These are phyloP conservation scores for Melanchra persicariae DNA, from an alignment of 2,888 invertebrate species.

Conservation along the genomic window DNA sequence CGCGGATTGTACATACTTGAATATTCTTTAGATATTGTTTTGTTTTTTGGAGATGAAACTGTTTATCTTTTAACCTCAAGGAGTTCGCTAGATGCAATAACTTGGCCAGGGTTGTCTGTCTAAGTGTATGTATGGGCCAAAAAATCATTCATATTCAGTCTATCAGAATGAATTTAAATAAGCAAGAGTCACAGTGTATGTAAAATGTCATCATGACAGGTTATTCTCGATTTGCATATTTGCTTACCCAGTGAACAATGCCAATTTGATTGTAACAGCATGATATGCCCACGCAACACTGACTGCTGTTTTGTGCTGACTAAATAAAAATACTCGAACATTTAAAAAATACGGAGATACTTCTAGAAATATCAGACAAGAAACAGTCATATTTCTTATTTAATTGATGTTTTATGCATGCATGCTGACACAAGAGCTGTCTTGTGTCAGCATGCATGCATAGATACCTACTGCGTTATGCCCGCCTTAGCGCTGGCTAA, in stretches of 20 bases:
- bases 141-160: neutral
- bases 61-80: constrained; percentile 46
- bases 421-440: too few species aligned
- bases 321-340: constrained; percentile 38
- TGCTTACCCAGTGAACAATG: constrained; percentile 29
- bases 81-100: constrained; percentile 12
- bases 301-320: constrained; percentile 26
- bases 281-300: constrained; percentile 25
- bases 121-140: neutral
- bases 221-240: constrained; percentile 43
- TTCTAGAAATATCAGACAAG: neutral
- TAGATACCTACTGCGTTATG: too few species aligned
- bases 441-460: too few species aligned
- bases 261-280: constrained; percentile 40
- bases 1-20: constrained; percentile 55
- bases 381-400: neutral
- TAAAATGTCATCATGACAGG: constrained; percentile 26
- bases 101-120: too few species aligned
- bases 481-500: too few species aligned
- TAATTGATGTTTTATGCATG: neutral
- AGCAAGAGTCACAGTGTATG: constrained; percentile 9
- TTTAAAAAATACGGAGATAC: constrained; percentile 24
- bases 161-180: constrained; percentile 15
- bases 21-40: constrained; percentile 54
- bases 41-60: constrained; percentile 37